Conservation (phyloP, 1,140 invertebrate species). For the Aphelenchoides fujianensis region DNA sequence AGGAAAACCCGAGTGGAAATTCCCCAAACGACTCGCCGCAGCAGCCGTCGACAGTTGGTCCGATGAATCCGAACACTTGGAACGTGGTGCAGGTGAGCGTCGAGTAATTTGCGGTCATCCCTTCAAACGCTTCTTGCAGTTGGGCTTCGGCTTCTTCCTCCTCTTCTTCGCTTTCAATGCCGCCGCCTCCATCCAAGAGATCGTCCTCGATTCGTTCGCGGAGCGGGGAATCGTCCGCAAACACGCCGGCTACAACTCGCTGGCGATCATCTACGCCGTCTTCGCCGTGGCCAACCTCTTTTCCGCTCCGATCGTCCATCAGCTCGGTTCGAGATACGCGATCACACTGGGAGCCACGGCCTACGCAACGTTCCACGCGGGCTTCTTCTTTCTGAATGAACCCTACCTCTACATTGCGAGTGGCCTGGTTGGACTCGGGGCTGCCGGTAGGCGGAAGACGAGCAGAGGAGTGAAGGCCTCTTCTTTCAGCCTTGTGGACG, state of each 20-base stretch:
- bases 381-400: slow-evolving; percentile 48
- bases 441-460: slow-evolving; percentile 33
- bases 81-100: slow-evolving; percentile 53
- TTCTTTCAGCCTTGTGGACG: slow-evolving; percentile 30
- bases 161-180: slow-evolving; percentile 51
- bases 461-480: not conserved
- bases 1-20: not conserved
- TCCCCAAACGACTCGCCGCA: not conserved
- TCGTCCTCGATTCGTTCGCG: slow-evolving; percentile 28
- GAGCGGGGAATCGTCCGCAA: slow-evolving; percentile 23
- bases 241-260: slow-evolving; percentile 43
- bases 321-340: slow-evolving; percentile 30
- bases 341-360: slow-evolving; percentile 31
- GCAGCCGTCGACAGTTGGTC: not conserved
- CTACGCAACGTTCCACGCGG: slow-evolving; percentile 47
- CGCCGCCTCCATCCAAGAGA: slow-evolving; percentile 46
- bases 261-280: slow-evolving; percentile 28
- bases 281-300: slow-evolving; percentile 51
- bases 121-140: too few relatives aligned
- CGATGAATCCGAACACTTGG: slow-evolving; percentile 69
- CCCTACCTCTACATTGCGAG: slow-evolving; percentile 43
- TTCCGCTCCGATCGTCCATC: slow-evolving; percentile 43
- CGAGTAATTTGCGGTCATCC: too few relatives aligned
- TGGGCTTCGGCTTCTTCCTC: slow-evolving; percentile 53
- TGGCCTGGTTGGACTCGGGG: slow-evolving; percentile 46